Conservation (phyloP, 1,140 invertebrate species). For the Steinernema feltiae region DNA sequence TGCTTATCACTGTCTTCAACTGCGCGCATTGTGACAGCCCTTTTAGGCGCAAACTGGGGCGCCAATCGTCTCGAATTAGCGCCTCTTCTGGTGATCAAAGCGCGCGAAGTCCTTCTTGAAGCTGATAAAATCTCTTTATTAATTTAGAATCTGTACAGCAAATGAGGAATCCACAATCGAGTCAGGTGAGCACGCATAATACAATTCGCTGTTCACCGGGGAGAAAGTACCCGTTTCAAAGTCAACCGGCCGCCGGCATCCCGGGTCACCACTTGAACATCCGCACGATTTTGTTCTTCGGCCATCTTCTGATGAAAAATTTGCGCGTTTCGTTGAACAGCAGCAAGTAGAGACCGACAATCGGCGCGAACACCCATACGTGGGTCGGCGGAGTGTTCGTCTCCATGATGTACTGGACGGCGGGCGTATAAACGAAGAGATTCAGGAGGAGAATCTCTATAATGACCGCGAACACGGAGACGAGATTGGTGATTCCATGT, state of each 20-base stretch:
- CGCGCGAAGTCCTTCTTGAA: background rate
- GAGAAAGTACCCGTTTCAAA: background rate
- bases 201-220: background rate
- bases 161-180: too few relatives aligned
- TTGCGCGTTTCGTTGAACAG: conserved; percentile 41
- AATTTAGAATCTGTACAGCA: too few relatives aligned
- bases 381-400: conserved; percentile 40
- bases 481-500: conserved; percentile 54
- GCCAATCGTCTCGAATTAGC: background rate
- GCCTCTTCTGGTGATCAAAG: background rate
- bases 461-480: conserved; percentile 52
- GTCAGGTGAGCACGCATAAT: too few relatives aligned
- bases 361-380: conserved; percentile 31
- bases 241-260: background rate
- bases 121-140: too few relatives aligned
- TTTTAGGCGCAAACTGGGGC: background rate
- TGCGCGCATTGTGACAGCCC: background rate
- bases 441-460: conserved; percentile 55
- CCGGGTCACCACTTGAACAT: conserved; percentile 57
- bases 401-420: conserved; percentile 57
- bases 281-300: conserved; percentile 45
- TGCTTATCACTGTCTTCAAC: background rate
- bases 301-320: conserved; percentile 43
- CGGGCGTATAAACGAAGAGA: conserved; percentile 53
- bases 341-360: conserved; percentile 37